A percentile compares a stretch with the other conserved stretches of the same genome.
Conservation (phyloP, 1,140 invertebrate genomes). For the Drosophila simulans region DNA sequence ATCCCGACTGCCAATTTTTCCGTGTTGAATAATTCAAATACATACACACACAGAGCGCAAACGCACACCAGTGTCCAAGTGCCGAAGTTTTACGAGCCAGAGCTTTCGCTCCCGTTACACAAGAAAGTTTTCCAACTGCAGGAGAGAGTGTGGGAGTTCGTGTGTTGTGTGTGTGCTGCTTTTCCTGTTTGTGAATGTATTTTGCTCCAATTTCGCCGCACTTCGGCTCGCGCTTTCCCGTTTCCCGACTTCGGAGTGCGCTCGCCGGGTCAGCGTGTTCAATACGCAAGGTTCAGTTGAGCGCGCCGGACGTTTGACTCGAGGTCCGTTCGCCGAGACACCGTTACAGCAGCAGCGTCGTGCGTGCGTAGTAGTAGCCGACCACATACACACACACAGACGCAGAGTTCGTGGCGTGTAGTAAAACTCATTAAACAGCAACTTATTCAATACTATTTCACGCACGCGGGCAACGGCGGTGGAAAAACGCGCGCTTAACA, state of each 20-base stretch:
- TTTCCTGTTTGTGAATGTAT: slow-evolving; percentile 47
- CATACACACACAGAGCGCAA: slow-evolving; percentile 38
- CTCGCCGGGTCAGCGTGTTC: slow-evolving; percentile 58
- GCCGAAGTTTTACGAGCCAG: slow-evolving; percentile 54
- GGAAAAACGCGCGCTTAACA: slow-evolving; percentile 64
- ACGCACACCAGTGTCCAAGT: slow-evolving; percentile 13
- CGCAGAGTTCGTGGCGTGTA: slow-evolving; percentile 72
- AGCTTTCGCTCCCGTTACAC: slow-evolving; percentile 71
- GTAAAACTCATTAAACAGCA: slow-evolving; percentile 80
- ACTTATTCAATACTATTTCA: slow-evolving; percentile 81
- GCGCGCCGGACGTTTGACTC: slow-evolving; percentile 76
- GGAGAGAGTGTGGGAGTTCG: slow-evolving; percentile 41
- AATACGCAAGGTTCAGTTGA: slow-evolving; percentile 83
- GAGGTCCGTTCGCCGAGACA: slow-evolving; percentile 44
- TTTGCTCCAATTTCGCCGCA: slow-evolving; percentile 70
- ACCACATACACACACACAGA: slow-evolving; percentile 26
- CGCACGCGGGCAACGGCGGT: slow-evolving; percentile 33
- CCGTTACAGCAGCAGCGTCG: slow-evolving; percentile 41
- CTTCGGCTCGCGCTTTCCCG: slow-evolving; percentile 47
- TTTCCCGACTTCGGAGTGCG: slow-evolving; percentile 34
- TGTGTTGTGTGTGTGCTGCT: slow-evolving; percentile 14
- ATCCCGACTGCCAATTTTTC: slow-evolving; percentile 78
- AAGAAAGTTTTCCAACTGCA: slow-evolving; percentile 41
- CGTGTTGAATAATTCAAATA: slow-evolving; percentile 66
- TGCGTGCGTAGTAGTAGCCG: slow-evolving; percentile 74